Evolutionary conservation across 2,797 vertebrate genomes (phyloP), one percentile per base, ranked within the genome.

Genomic region (Trichosurus vulpecula): DNA sequence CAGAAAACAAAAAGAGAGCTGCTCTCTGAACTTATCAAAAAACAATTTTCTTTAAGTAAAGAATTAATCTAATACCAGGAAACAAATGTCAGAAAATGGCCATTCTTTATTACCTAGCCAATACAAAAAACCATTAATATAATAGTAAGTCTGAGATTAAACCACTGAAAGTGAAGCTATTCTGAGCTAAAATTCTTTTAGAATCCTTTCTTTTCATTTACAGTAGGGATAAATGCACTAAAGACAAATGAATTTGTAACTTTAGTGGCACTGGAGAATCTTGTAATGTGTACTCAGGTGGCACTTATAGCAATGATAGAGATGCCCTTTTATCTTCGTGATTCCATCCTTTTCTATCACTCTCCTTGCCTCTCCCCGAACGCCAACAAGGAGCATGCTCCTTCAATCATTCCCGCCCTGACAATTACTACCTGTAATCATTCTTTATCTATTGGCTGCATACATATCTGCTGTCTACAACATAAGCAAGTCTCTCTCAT

Each of bases 41-140:
- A 90, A 51, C n/a, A 93, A 92, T 92, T 92, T 96, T 93, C 58
- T 95, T 91, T 93, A 96, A 96, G 92, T 90, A 95, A 96, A 89
- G 12, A 31, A 90, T 94, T 95, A 93, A 96, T 95, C 93, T 96
- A 96, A 94, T 55, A 54, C 54, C 52, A 96, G 54, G 58, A 97
- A 97, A 93, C 52, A 96, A 95, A 96, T n/a, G 54, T 92, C 53
- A 94, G 93, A 95, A 96, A 96, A 89, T 51, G 8, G 6, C 11
- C 35, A 29, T 90, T 95, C 22, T 61, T 95, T 95, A 93, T 81
- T 96, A 74, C 30, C 93, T 95, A 4, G n/a, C 81, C 56, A 94
- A 16, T 54, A 94, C 90, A 47, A 96, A 95, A 95, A 54, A 22
- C 55, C 10, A 47, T 92, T 94, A 52, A 93, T 93, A 41, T 66